phyloP scores from a whole-genome alignment of 2,797 vertebrate genomes.

The Dermochelys coriacea region DNA sequence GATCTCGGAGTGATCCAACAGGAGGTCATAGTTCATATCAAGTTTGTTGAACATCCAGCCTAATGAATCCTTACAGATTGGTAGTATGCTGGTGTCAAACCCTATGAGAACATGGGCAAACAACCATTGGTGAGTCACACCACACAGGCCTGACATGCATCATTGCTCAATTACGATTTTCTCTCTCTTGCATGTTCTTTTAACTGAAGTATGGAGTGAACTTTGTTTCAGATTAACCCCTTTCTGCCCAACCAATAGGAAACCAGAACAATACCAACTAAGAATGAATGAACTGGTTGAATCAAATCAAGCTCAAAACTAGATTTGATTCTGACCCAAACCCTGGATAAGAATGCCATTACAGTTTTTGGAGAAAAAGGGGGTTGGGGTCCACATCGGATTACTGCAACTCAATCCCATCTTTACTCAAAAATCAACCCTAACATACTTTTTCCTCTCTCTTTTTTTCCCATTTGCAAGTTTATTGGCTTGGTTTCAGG shows the following conservation, averaged over 20 bases:
- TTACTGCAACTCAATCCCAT: background rate
- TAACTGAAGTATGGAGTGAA: background rate
- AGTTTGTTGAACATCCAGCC: constrained; percentile 99
- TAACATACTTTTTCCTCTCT: background rate
- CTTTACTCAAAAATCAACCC: background rate
- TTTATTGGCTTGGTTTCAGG: background rate
- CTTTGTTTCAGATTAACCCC: background rate
- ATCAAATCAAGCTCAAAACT: background rate
- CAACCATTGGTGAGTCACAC: background rate
- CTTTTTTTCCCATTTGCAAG: background rate
- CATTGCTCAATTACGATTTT: background rate
- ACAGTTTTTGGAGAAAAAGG: background rate
- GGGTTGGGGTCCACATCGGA: background rate
- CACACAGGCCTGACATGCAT: accelerated
- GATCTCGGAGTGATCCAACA: constrained; percentile 96
- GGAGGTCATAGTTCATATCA: constrained; percentile 98
- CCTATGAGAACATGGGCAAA: constrained; percentile 78
- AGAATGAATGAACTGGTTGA: background rate
- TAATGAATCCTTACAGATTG: constrained; percentile 97
- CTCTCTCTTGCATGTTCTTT: background rate
- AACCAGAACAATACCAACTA: background rate
- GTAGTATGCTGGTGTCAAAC: constrained; percentile 97
- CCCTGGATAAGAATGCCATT: background rate
- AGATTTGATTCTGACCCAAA: background rate
- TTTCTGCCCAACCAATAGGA: background rate